phyloP scores from a whole-genome alignment of 1,140 invertebrate species.

The Frieseomelitta varia region DNA sequence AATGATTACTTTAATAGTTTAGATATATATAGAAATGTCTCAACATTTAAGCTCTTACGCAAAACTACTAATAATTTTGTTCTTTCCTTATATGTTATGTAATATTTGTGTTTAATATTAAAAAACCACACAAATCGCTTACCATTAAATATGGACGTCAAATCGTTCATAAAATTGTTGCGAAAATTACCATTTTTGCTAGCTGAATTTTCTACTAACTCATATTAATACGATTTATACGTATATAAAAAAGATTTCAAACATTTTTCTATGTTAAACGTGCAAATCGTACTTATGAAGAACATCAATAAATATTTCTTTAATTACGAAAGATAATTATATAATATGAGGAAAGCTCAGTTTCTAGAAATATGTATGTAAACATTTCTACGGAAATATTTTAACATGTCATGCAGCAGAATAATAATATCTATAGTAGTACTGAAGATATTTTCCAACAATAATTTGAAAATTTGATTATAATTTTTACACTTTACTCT shows the following conservation, averaged over 20 bases:
- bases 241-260: slow-evolving; percentile 32
- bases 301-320: slow-evolving; percentile 2
- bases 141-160: slow-evolving; percentile 16
- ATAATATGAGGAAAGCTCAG: slow-evolving; percentile 17
- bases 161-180: slow-evolving; percentile 13
- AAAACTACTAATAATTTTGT: slow-evolving; percentile 19
- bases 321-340: slow-evolving; percentile 12
- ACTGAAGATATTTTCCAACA: slow-evolving; percentile 20
- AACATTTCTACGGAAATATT: slow-evolving; percentile 36
- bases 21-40: slow-evolving; percentile 19
- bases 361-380: slow-evolving; percentile 27
- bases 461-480: slow-evolving; percentile 20
- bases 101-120: slow-evolving; percentile 17
- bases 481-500: slow-evolving; percentile 25
- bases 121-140: slow-evolving; percentile 17
- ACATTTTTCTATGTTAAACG: slow-evolving; percentile 44
- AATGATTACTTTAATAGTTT: slow-evolving; percentile 32
- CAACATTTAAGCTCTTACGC: slow-evolving; percentile 25
- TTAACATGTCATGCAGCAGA: slow-evolving; percentile 16
- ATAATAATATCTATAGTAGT: slow-evolving; percentile 17
- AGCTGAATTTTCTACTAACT: slow-evolving; percentile 24
- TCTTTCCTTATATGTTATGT: slow-evolving; percentile 1
- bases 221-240: slow-evolving; percentile 46
- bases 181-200: slow-evolving; percentile 21
- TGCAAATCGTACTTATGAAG: slow-evolving; percentile 30